Evolutionary conservation across 2,888 invertebrate species (phyloP).

Genomic region (Mycogona germanica): DNA sequence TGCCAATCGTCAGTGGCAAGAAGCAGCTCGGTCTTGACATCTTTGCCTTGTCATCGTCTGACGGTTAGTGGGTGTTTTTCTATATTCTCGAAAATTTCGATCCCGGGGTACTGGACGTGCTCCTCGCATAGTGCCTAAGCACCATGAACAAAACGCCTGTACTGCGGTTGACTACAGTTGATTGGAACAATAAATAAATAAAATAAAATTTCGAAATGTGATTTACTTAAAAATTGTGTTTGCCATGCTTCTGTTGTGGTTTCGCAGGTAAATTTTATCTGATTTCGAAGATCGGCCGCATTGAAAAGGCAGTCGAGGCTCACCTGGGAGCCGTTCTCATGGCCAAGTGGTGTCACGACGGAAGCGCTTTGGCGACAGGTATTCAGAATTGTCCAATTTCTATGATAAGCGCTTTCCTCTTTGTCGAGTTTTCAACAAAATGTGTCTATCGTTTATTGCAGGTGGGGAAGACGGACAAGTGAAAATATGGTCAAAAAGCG

Average conservation of each 20-base stretch:
- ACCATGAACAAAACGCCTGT: background rate
- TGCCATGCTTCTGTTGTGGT: slow-evolving; percentile 4
- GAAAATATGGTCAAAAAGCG: slow-evolving; percentile 94
- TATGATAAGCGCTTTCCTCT: background rate
- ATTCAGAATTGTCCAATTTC: background rate
- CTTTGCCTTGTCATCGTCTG: slow-evolving; percentile 71
- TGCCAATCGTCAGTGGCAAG: slow-evolving; percentile 30
- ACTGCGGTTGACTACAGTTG: too few species aligned
- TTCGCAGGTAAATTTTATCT: slow-evolving; percentile 64
- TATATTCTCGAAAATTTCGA: too few species aligned
- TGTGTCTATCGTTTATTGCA: slow-evolving; percentile 29
- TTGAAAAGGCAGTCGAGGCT: slow-evolving; percentile 85
- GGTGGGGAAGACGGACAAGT: slow-evolving; percentile 95
- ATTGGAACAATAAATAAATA: background rate
- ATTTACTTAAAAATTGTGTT: background rate
- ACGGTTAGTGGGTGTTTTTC: slow-evolving; percentile 55
- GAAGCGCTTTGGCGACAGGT: slow-evolving; percentile 85
- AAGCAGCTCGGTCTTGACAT: slow-evolving; percentile 50
- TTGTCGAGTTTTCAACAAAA: background rate
- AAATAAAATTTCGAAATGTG: background rate
- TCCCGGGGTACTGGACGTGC: too few species aligned
- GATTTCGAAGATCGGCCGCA: slow-evolving; percentile 72
- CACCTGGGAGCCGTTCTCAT: slow-evolving; percentile 74
- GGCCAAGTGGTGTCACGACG: slow-evolving; percentile 90
- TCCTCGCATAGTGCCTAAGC: too few species aligned